Percentiles rank a stretch among this genome's conserved stretches.
Evolutionary conservation across 2,888 invertebrate genomes (phyloP).

Genomic region (Zootermopsis nevadensis): DNA sequence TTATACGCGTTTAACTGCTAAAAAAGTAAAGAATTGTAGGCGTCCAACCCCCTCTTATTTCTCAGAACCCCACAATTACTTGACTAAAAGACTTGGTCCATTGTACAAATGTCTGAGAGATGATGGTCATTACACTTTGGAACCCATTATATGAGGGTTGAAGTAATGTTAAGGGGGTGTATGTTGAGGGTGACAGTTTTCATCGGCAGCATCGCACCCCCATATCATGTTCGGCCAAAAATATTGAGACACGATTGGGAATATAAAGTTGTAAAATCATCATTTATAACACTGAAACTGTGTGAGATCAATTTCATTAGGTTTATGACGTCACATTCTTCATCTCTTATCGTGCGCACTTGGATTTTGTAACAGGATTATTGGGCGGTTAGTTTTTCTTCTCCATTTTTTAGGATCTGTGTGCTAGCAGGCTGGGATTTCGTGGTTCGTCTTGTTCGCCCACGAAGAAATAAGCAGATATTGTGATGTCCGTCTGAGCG

Average conservation of each 20-base stretch:
- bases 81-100: constrained; percentile 14
- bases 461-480: no score
- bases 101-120: constrained; percentile 14
- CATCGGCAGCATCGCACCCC: neutral
- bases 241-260: neutral
- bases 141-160: constrained; percentile 1
- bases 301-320: neutral
- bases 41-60: neutral
- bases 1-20: neutral
- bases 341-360: neutral
- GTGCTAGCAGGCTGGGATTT: no score
- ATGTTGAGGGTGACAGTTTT: neutral
- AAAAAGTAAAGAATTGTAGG: constrained; percentile 8
- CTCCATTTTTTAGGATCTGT: no score
- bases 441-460: no score
- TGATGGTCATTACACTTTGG: constrained; percentile 10
- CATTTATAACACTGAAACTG: neutral
- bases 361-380: neutral
- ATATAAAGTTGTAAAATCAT: neutral
- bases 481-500: no score
- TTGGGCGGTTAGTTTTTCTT: no score
- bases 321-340: neutral
- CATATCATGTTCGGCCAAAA: neutral
- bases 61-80: constrained; percentile 27
- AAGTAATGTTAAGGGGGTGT: neutral